These are phyloP conservation scores for Gnathonemus longibarbis DNA, from an alignment of 2,113 vertebrate species.

Conservation along the genomic window DNA sequence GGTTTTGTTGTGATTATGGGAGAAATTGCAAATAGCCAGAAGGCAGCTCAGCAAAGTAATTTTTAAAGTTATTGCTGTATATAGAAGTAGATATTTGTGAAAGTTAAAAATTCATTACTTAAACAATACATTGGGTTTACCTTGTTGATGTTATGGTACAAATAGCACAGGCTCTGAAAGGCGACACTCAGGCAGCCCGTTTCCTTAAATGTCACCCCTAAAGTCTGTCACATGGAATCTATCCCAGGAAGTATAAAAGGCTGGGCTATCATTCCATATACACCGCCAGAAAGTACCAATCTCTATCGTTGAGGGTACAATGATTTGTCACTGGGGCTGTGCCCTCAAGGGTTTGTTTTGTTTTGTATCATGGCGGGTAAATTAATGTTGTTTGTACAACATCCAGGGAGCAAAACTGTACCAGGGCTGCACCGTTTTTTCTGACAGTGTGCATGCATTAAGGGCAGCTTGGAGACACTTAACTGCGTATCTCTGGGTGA, in stretches of 20 bases:
- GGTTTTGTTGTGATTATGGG: not conserved
- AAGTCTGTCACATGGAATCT: not conserved
- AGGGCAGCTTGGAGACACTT: not conserved
- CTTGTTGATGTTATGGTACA: not conserved
- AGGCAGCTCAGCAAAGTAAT: not conserved
- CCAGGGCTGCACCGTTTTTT: not conserved
- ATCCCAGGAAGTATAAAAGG: not conserved
- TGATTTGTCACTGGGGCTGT: not conserved
- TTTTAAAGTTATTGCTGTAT: not conserved
- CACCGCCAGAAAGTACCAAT: not conserved
- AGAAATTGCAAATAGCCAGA: not conserved
- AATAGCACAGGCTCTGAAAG: not conserved
- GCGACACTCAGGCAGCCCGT: not conserved
- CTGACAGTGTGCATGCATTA: not conserved
- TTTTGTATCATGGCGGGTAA: not conserved
- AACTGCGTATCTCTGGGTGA: not conserved
- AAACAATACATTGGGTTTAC: not conserved
- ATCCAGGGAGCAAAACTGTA: not conserved
- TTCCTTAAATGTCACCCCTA: not conserved
- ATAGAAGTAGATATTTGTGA: not conserved
- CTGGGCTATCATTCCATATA: not conserved
- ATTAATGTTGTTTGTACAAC: not conserved
- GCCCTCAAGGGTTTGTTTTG: not conserved
- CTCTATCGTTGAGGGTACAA: not conserved
- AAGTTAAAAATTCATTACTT: not conserved